A percentile compares a stretch with the other conserved stretches of the same genome.
Conservation (phyloP, 2,797 vertebrate species). For the Crenuchus spilurus region DNA sequence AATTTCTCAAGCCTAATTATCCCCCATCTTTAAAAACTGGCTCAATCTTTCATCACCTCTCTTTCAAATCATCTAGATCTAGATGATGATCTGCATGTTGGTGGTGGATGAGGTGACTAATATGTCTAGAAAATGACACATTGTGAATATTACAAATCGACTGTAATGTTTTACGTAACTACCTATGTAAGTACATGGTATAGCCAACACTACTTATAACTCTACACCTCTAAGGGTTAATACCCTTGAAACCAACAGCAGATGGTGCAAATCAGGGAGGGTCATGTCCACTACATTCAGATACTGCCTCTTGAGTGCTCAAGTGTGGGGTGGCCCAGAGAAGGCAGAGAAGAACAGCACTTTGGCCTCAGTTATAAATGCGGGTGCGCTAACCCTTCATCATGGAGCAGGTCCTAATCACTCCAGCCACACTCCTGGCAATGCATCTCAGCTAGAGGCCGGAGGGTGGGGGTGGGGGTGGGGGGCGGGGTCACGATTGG, state of each 20-base stretch:
- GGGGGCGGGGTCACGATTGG: constrained; percentile 55
- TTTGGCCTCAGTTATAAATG: constrained; percentile 62
- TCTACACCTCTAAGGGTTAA: neutral
- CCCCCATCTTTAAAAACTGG: no score
- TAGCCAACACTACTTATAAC: neutral
- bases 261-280: constrained; percentile 18
- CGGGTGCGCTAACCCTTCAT: constrained; percentile 71
- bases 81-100: no score
- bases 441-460: constrained; percentile 65
- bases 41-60: no score
- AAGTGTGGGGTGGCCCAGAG: constrained; percentile 50
- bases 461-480: no score
- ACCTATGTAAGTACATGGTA: no score
- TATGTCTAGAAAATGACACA: no score
- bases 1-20: no score
- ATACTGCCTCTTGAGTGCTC: constrained; percentile 29
- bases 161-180: no score
- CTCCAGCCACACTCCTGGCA: constrained; percentile 59
- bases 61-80: no score
- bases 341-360: constrained; percentile 60
- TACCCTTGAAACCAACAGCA: neutral
- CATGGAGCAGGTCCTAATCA: constrained; percentile 74
- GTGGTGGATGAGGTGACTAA: no score
- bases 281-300: constrained; percentile 33
- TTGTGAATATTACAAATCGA: no score